These are phyloP conservation scores for Thunnus maccoyii DNA, from an alignment of 2,113 vertebrate species.

Conservation along the genomic window DNA sequence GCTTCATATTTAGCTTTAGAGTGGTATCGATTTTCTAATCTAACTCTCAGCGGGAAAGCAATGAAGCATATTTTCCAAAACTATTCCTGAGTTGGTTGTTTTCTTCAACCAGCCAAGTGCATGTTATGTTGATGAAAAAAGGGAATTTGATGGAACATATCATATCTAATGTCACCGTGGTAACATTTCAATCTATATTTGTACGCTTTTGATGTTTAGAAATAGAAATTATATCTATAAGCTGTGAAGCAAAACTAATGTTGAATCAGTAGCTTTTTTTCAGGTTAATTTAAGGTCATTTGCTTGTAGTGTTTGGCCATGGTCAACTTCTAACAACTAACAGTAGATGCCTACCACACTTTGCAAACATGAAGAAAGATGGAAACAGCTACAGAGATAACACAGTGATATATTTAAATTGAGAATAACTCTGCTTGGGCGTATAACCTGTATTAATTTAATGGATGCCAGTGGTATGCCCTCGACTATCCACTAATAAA, in stretches of 20 bases:
- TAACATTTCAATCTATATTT: neutral
- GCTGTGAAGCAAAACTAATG: neutral
- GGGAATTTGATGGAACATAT: neutral
- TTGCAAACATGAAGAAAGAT: neutral
- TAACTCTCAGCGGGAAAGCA: too few relatives aligned
- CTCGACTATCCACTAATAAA: conserved; percentile 51
- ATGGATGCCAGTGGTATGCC: conserved; percentile 16
- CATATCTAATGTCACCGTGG: neutral
- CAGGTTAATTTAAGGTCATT: neutral
- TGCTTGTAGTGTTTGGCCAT: neutral
- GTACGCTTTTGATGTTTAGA: neutral
- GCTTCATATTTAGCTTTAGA: too few relatives aligned
- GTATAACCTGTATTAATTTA: conserved; percentile 12
- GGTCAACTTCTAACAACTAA: neutral
- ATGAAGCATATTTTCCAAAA: too few relatives aligned
- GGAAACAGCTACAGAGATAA: conserved; percentile 9
- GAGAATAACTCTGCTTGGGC: conserved; percentile 14
- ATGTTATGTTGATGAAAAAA: conserved; percentile 2
- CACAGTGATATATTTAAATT: neutral
- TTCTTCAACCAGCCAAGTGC: neutral
- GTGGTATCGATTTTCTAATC: too few relatives aligned
- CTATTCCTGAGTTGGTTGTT: neutral
- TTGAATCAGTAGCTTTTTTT: neutral
- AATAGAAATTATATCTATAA: neutral
- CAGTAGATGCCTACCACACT: neutral